Evolutionary conservation across 2,888 invertebrate genomes (phyloP), one percentile per base, ranked within the genome.

Genomic region (Apoda limacodes): DNA sequence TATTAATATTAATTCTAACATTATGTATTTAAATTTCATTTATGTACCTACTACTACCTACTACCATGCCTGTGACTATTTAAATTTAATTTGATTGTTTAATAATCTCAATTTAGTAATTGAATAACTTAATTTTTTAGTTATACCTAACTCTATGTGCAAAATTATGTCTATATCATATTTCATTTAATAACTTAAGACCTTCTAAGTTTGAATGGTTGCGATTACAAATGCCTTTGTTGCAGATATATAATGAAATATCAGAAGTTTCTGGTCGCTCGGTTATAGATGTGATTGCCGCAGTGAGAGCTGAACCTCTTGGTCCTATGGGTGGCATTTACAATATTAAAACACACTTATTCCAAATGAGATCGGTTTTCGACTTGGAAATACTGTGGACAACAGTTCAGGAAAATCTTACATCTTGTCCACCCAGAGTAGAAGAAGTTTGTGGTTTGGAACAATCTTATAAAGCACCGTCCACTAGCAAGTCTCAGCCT

Each of bases 291-390:
- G 66, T 86, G 5, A 67, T 75, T 13, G 61, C 74, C 2, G 70
- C 80, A 37, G 64, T 86, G 19, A 72, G 72, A 29, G 67, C 71
- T 1, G 83, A 85, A 33, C 84, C 83, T 0, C 84, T 82, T 46
- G 85, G 86, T 1, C 60, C 82, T 12, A 47, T 83, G 10, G 86
- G 82, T 3, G 87, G 86, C 29, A 83, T 87, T 50, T 86, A 81
- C 60, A 87, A 87, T 58, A 85, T 88, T 34, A 67, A 83, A 42
- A 62, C 57, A 3, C 80, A 76, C 35, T 43, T 65, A 5, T 58
- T 54, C 10, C 74, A 70, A 35, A 48, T 70, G 29, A 53, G 60
- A 24, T 40, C 54, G 1, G 52, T 57, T 4, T 46, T 67, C 0
- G 58, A 58, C 17, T 37, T 48, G 1, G 70, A 72, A 21, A 48